Evolutionary conservation across 2,888 invertebrate species (phyloP), one percentile per base, ranked within the genome.

Genomic region (Parapristionchus giblindavisi): DNA sequence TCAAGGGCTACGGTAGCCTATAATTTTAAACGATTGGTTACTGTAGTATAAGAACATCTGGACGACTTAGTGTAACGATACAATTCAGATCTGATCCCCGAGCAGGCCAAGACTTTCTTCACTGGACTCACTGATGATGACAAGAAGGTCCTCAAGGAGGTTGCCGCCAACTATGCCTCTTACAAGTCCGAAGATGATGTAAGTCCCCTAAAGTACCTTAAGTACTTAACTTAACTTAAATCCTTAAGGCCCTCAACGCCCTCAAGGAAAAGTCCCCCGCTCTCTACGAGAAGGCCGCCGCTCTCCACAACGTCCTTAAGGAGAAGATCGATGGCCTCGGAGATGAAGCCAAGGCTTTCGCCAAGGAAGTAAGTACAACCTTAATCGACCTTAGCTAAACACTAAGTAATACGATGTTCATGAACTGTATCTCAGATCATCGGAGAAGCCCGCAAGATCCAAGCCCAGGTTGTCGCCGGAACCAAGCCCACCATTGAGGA

Each of bases 21-120:
- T n/a, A n/a, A n/a, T n/a, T n/a, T n/a, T n/a, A n/a, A n/a, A n/a
- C n/a, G n/a, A n/a, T n/a, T n/a, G n/a, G n/a, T n/a, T n/a, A n/a
- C n/a, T n/a, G n/a, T n/a, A n/a, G n/a, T n/a, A n/a, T n/a, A n/a
- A n/a, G n/a, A n/a, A n/a, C n/a, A n/a, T n/a, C n/a, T n/a, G n/a
- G n/a, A n/a, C n/a, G n/a, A n/a, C n/a, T n/a, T n/a, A n/a, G n/a
- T n/a, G n/a, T n/a, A n/a, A n/a, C n/a, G n/a, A n/a, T n/a, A n/a
- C 17, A 58, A 40, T 82, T 40, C 75, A 84, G 84, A 79, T 8
- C 75, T 86, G 68, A 83, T 86, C 76, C 86, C 86, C 51, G 75
- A 78, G 17, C 86, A 87, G 71, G 86, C 85, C 51, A 81, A 77
- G 76, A 80, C 83, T 60, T 86, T 86, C 78, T 82, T 87, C 76